Base-by-base conservation (phyloP, 2,888 invertebrate species). In the Schrankia costaestrigalis region DNA sequence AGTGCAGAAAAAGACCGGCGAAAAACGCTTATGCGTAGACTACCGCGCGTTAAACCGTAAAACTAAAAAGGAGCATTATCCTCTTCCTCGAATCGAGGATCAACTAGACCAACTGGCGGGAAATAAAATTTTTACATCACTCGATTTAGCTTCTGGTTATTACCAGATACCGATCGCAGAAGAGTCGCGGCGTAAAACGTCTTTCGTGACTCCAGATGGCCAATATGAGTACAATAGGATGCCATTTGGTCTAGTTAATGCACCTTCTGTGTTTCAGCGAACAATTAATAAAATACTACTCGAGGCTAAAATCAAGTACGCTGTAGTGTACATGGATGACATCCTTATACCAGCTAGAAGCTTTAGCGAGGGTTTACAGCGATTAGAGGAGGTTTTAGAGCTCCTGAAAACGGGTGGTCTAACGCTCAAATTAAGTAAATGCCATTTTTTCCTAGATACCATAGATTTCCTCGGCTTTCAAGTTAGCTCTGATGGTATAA, bases 221-320 rank as follows among this genome's bases (percentile, higher is more conserved):
- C 78, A 78, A 24, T 77, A 51, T 47, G 73, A 80, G 46, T 74
- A 78, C 41, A 27, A 61, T n/a, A 56, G 41, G 41, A 61, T 64
- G 8, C 78, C 75, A 1, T 80, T 81, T 59, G 77, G 79, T 4
- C 41, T 77, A 1, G 69, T 63, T 5, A 71, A 66, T 15, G 55
- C 62, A 19, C 72, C 76, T 7, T 53, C 68, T 8, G 57, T 62
- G 10, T 75, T 79, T 27, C 63, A 51, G 14, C 26, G 71, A 8
- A 68, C 37, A 31, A 49, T 76, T 0, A 65, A 45, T 11, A 46
- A 43, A 9, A 56, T 71, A 4, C 71, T 71, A 22, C 19, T 46
- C 21, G 48, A 57, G 1, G 0, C 47, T 56, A 1, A 17, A 26
- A 1, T 12, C 43, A 10, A 49, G 33, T 28, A 11, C 35, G 14